Conservation (phyloP, 2,113 vertebrate species). For the Papio anubis region DNA sequence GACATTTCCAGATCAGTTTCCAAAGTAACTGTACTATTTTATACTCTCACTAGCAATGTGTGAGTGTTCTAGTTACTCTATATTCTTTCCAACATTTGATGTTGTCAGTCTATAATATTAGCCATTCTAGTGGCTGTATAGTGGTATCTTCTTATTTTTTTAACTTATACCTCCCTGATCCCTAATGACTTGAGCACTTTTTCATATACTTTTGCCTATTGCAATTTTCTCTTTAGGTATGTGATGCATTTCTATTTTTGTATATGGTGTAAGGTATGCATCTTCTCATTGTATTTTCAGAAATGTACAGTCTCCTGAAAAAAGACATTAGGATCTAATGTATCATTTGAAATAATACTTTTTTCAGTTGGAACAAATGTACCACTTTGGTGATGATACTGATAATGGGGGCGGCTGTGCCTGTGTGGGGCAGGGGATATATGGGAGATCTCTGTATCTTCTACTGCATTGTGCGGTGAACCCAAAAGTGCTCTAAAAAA, state of each 20-base stretch:
- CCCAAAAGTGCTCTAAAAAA: neutral
- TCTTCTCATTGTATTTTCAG: neutral
- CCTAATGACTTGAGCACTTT: neutral
- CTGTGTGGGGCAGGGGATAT: fast-evolving
- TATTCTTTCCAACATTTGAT: neutral
- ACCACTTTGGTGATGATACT: neutral
- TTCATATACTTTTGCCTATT: neutral
- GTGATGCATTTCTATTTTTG: neutral
- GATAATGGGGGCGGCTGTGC: neutral
- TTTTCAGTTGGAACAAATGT: neutral
- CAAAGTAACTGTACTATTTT: neutral
- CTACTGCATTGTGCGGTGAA: neutral
- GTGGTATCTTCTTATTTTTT: neutral
- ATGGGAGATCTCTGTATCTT: neutral
- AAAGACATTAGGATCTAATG: neutral
- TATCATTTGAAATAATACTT: neutral
- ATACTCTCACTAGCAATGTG: neutral
- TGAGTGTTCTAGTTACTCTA: neutral
- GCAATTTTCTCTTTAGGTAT: neutral
- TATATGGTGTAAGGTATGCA: neutral
- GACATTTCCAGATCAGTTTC: slow-evolving; percentile 1
- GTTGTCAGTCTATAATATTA: neutral
- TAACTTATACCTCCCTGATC: neutral
- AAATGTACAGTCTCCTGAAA: neutral
- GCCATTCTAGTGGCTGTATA: neutral